Percentiles rank a stretch among this genome's conserved stretches.
Conservation (phyloP, 2,797 vertebrate genomes). For the Heteromormyrus szaboi region DNA sequence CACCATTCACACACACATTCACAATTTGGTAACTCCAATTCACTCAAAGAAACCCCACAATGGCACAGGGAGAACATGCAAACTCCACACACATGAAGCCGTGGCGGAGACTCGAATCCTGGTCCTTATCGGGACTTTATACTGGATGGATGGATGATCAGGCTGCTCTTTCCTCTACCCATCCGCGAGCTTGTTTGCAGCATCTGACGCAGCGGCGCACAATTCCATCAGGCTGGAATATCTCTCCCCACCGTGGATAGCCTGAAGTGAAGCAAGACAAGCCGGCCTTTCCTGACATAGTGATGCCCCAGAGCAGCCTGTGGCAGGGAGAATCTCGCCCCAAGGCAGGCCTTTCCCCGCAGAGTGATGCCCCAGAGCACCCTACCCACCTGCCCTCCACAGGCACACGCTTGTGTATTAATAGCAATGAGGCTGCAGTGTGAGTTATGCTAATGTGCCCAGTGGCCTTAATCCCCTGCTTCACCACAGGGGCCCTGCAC, state of each 20-base stretch:
- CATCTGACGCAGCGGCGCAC: background rate
- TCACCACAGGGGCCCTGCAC: background rate
- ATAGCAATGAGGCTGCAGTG: background rate
- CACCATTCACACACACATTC: background rate
- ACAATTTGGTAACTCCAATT: background rate
- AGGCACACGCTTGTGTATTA: background rate
- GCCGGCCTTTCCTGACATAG: too few species aligned
- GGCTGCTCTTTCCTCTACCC: background rate
- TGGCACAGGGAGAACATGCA: background rate
- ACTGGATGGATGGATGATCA: background rate
- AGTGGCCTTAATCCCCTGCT: background rate
- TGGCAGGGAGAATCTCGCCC: too few species aligned
- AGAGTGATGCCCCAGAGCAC: background rate
- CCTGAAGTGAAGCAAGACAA: background rate
- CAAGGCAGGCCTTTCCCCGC: too few species aligned
- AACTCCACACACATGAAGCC: background rate
- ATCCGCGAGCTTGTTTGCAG: background rate
- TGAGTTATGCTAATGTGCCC: background rate
- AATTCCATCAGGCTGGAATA: background rate
- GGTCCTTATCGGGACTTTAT: background rate
- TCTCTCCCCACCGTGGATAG: background rate
- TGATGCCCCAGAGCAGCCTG: too few species aligned
- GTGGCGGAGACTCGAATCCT: background rate
- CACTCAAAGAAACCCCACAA: background rate
- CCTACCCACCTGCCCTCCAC: background rate